phyloP scores from a whole-genome alignment of 2,113 vertebrate species.

The Engystomops pustulosus region DNA sequence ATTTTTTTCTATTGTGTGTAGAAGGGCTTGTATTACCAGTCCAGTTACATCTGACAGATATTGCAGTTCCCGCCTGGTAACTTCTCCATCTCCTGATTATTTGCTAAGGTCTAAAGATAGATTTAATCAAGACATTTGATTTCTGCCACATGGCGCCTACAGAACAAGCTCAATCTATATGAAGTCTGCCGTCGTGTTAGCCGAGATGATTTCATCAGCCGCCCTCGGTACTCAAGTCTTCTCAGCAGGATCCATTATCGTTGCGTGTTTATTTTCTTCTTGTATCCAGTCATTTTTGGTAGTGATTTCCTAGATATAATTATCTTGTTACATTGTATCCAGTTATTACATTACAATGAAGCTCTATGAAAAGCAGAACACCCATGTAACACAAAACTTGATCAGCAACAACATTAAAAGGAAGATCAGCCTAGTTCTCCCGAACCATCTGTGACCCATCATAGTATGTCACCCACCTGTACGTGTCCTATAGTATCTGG shows the following conservation, averaged over 20 bases:
- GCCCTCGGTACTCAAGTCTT: neutral
- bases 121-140: conserved; percentile 52
- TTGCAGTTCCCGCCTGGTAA: neutral
- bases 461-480: too few species aligned
- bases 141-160: conserved; percentile 30
- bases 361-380: neutral
- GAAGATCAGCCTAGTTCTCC: too few species aligned
- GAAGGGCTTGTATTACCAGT: neutral
- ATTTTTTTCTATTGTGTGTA: neutral
- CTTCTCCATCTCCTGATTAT: conserved; percentile 26
- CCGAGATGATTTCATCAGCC: conserved; percentile 4
- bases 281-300: neutral
- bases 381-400: too few species aligned
- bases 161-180: conserved; percentile 33
- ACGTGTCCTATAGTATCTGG: too few species aligned
- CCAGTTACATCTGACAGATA: neutral
- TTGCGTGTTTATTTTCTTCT: neutral
- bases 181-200: conserved; percentile 3
- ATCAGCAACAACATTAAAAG: too few species aligned
- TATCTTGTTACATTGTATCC: too few species aligned
- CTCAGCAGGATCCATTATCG: neutral
- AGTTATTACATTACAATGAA: too few species aligned
- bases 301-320: neutral
- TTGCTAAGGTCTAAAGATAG: conserved; percentile 41
- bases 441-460: too few species aligned